Conservation (phyloP, 2,888 invertebrate species). For the Gisinianus flammeolus region DNA sequence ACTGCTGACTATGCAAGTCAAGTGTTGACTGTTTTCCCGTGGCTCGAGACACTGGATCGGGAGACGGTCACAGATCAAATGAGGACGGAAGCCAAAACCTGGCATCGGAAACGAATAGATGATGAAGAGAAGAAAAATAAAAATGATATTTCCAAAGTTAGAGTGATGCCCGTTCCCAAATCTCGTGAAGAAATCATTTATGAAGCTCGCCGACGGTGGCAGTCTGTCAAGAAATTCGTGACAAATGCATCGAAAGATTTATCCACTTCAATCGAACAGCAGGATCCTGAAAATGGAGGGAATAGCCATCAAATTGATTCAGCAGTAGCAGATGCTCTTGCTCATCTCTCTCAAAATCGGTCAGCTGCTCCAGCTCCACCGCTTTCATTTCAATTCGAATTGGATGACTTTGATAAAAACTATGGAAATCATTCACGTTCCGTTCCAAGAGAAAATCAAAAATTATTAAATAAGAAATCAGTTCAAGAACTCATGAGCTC, state of each 20-base stretch:
- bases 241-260: conserved; percentile 35
- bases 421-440: too few relatives aligned
- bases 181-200: conserved; percentile 57
- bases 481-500: too few relatives aligned
- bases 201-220: conserved; percentile 56
- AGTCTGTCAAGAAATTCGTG: conserved; percentile 55
- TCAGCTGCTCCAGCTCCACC: not conserved
- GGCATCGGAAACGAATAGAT: conserved; percentile 49
- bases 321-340: too few relatives aligned
- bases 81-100: conserved; percentile 47
- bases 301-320: too few relatives aligned
- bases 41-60: conserved; percentile 49
- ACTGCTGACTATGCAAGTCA: conserved; percentile 50
- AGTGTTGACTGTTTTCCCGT: conserved; percentile 53
- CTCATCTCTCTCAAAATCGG: too few relatives aligned
- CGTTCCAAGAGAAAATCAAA: too few relatives aligned
- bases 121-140: conserved; percentile 50
- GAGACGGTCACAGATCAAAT: conserved; percentile 48
- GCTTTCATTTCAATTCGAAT: not conserved
- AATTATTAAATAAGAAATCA: too few relatives aligned
- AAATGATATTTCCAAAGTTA: conserved; percentile 12
- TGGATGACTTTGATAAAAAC: too few relatives aligned
- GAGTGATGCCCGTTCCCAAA: conserved; percentile 37
- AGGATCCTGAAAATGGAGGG: not conserved
- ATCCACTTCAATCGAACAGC: not conserved